Evolutionary conservation across 2,113 vertebrate species (phyloP), one percentile per base, ranked within the genome.

Genomic region (Nicator chloris): DNA sequence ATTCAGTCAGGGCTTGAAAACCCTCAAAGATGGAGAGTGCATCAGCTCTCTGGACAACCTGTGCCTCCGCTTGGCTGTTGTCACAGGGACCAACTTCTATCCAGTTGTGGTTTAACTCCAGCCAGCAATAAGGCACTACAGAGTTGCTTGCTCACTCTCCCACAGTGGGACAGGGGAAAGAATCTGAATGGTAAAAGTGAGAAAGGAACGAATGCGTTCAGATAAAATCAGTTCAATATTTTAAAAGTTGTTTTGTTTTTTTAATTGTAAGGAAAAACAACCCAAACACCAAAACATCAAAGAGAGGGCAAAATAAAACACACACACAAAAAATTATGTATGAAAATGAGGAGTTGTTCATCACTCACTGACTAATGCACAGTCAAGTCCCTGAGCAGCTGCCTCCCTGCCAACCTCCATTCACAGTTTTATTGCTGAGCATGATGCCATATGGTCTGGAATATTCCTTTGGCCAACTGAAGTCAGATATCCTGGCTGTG

Each of bases 361-460:
- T 35, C 42, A 53, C 8, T n/a, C 45, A 54, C 7, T 0, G 0
- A 71, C 33, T 3, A 23, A 78, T 22, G 30, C 6, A 31, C 59
- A 78, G 49, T 7, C 33, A 73, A 78, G 54, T 31, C 13, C 13
- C 15, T 0, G 1, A 69, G 40, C 22, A 69, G 31, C 6, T 9
- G 2, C 21, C 3, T 42, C 35, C 21, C 15, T 7, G 2, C 14
- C 35, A 70, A 19, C 20, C 11, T 56, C 40, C 57, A n/a, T 49
- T 33, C 37, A 13, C 26, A 24, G 14, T 10, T 86, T 45, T 33
- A 30, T 26, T 56, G 17, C 45, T 66, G 18, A 64, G 22, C 35
- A 30, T 10, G 30, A 13, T 1, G 2, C 5, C n/a, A 3, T 23
- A 24, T 4, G 5, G 9, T 42, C 2, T 45, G 22, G 44, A 10